phyloP scores from a whole-genome alignment of 2,797 vertebrate genomes.

The Aulostomus chinensis region DNA sequence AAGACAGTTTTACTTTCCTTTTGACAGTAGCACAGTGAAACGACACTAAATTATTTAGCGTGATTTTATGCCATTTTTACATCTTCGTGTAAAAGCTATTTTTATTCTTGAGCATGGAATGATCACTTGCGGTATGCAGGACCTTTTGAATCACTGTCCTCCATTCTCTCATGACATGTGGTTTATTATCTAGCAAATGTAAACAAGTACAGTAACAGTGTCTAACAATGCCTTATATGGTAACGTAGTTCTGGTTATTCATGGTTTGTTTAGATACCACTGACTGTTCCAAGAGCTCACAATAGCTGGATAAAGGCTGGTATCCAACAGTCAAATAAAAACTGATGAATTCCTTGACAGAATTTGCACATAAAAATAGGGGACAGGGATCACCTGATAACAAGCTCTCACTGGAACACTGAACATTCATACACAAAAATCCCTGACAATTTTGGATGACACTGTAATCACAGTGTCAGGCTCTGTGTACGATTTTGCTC shows the following conservation, averaged over 20 bases:
- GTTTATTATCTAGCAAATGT: constrained; percentile 60
- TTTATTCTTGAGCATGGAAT: no score
- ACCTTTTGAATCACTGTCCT: constrained; percentile 14
- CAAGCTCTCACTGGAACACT: constrained; percentile 7
- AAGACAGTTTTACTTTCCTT: no score
- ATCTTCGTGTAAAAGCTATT: constrained; percentile 37
- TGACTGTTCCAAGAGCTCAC: constrained; percentile 30
- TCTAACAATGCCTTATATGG: constrained; percentile 76
- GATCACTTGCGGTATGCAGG: no score
- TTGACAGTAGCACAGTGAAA: no score
- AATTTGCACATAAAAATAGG: constrained; percentile 28
- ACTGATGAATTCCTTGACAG: constrained; percentile 25
- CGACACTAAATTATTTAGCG: no score
- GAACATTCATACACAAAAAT: not conserved
- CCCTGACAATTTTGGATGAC: not conserved
- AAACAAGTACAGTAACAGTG: constrained; percentile 58
- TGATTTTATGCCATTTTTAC: not conserved
- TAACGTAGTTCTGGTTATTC: constrained; percentile 30
- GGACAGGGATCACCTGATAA: constrained; percentile 16
- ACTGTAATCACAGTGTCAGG: no score
- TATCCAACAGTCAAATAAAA: constrained; percentile 32
- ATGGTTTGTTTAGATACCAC: constrained; percentile 34
- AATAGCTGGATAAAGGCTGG: constrained; percentile 31
- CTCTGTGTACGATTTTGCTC: no score
- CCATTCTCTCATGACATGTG: constrained; percentile 31